Evolutionary conservation across 2,888 invertebrate genomes (phyloP).

Genomic region (Boloria euphrosyne): DNA sequence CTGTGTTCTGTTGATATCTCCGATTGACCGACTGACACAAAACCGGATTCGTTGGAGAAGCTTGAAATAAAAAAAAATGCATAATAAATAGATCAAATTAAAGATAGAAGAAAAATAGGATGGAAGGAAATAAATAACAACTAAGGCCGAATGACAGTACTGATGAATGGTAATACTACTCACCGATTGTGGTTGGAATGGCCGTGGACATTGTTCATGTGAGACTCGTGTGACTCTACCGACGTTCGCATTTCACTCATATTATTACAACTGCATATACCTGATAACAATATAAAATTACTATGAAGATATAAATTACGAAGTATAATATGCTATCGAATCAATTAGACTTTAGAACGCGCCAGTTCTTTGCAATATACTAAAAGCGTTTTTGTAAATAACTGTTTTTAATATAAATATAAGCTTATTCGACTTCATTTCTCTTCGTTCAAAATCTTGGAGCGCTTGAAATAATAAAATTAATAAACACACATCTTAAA

Average conservation of each 20-base stretch:
- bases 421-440: too few relatives aligned
- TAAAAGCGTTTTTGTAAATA: too few relatives aligned
- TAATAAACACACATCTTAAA: too few relatives aligned
- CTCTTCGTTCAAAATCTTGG: too few relatives aligned
- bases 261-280: conserved; percentile 72
- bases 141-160: conserved; percentile 1
- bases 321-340: too few relatives aligned
- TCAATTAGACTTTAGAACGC: too few relatives aligned
- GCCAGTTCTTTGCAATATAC: too few relatives aligned
- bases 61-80: conserved; percentile 50
- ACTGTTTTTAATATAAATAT: too few relatives aligned
- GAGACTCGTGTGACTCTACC: conserved; percentile 71
- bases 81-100: conserved; percentile 42
- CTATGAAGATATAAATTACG: neutral
- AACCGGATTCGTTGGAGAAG: conserved; percentile 80
- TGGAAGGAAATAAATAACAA: conserved; percentile 19
- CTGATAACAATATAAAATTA: conserved; percentile 53
- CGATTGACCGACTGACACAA: conserved; percentile 77
- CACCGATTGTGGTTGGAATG: conserved; percentile 77
- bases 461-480: too few relatives aligned
- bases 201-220: conserved; percentile 62
- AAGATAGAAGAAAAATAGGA: conserved; percentile 15
- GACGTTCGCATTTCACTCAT: conserved; percentile 65
- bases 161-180: conserved; percentile 40
- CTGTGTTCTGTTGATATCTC: conserved; percentile 74